phyloP scores from a whole-genome alignment of 2,888 invertebrate species.

The Antitype chi region DNA sequence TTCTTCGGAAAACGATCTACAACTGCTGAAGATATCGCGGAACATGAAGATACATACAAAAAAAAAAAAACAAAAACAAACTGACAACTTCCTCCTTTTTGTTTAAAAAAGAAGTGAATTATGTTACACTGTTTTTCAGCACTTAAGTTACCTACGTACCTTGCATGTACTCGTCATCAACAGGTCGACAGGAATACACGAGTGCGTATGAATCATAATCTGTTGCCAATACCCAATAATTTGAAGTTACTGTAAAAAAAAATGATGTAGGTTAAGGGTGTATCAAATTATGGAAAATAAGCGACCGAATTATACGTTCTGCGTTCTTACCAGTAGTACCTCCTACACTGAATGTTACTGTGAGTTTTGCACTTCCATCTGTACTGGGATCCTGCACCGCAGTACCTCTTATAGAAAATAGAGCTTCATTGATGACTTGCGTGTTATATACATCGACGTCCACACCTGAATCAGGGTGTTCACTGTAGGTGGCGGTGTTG shows the following conservation, averaged over 20 bases:
- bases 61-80: no score
- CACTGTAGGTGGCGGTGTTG: conserved; percentile 75
- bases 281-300: neutral
- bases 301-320: neutral
- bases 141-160: conserved; percentile 45
- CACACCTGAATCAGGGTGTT: conserved; percentile 31
- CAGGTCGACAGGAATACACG: conserved; percentile 62
- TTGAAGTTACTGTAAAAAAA: conserved; percentile 72
- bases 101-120: no score
- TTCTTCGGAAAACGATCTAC: no score
- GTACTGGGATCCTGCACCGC: conserved; percentile 77
- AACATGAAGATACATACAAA: no score
- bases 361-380: conserved; percentile 91
- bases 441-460: conserved; percentile 72
- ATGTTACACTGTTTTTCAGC: neutral
- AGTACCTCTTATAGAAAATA: conserved; percentile 75
- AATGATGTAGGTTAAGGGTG: neutral
- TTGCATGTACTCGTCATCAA: conserved; percentile 55
- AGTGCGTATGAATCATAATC: conserved; percentile 82
- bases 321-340: conserved; percentile 71
- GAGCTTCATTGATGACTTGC: conserved; percentile 75
- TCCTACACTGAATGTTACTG: conserved; percentile 91
- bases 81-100: no score
- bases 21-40: no score
- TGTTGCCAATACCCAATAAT: conserved; percentile 92